Evolutionary conservation across 1,140 invertebrate genomes (phyloP), one percentile per base, ranked within the genome.

Genomic region (Littorina saxatilis): DNA sequence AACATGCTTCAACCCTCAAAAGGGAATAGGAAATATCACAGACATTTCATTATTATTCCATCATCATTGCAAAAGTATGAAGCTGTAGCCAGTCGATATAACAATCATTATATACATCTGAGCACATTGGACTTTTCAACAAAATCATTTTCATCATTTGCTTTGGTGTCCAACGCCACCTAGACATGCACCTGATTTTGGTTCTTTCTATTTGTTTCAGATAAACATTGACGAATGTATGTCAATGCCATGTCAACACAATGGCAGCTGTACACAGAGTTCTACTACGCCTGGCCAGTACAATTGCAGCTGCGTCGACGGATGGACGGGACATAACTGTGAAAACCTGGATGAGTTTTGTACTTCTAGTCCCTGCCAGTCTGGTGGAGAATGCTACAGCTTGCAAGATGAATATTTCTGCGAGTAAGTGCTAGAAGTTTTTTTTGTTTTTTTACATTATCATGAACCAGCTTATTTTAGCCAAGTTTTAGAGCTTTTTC

Each of bases 271-370:
- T 27, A 27, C n/a, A 3, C 27, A 79, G 23, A 76, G 61, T 39
- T n/a, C n/a, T n/a, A n/a, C 0, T 2, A 66, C 58, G 9, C 75
- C 58, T 5, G 58, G 37, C 43, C 27, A 72, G 20, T 70, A 72
- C 55, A 76, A 0, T 2, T 85, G 85, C 73, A 52, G 35, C 52
- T 87, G 83, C 72, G 7, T 29, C 2, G 77, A 79, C 2, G 87
- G 85, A 32, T 90, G 77, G 86, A 95, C 95, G 39, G 97, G 97
- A 70, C 75, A 81, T 5, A 61, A 66, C 32, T 89, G 88, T 81
- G 85, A 88, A 52, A 66, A 43, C 0, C 81, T 85, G 4, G 84
- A 91, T 0, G 93, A 96, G 90, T 90, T 75, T 52, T 80, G 79
- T 40, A 47, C n/a, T 1, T 13, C 15, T 17, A 96, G 96, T 50